phyloP scores from a whole-genome alignment of 2,113 vertebrate species.

The Merops nubicus region DNA sequence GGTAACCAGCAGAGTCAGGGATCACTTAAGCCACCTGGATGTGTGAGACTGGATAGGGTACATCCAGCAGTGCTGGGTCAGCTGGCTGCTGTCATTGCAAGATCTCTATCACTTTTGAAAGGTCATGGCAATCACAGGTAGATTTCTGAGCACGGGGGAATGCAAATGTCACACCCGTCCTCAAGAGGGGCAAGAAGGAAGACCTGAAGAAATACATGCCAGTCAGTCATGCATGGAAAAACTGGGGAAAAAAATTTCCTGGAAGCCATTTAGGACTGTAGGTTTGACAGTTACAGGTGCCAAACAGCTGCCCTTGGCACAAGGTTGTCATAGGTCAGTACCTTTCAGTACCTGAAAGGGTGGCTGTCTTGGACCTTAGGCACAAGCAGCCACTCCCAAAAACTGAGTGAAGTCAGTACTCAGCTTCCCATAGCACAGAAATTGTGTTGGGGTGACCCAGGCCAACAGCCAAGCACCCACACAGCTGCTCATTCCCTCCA shows the following conservation, averaged over 20 bases:
- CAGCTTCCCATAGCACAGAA: not conserved
- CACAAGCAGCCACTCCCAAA: too few relatives aligned
- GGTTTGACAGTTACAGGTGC: not conserved
- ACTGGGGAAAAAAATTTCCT: not conserved
- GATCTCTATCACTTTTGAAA: not conserved
- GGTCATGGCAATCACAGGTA: not conserved
- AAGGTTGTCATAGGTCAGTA: not conserved
- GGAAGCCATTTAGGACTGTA: not conserved
- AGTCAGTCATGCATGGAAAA: not conserved
- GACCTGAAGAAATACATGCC: not conserved
- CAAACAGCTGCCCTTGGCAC: not conserved
- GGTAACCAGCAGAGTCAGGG: not conserved
- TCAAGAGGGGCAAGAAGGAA: not conserved
- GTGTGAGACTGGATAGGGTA: not conserved
- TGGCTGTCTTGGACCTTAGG: not conserved
- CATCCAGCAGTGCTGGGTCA: not conserved
- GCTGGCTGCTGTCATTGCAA: not conserved
- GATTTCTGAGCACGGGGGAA: not conserved
- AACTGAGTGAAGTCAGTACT: not conserved
- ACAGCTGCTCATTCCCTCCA: not conserved
- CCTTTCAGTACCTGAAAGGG: not conserved
- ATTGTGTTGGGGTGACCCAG: not conserved
- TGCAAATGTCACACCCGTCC: not conserved
- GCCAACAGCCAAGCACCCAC: not conserved
- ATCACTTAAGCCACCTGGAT: not conserved